Conservation (phyloP, 1,140 invertebrate species). For the Oreohelix idahoensis region DNA sequence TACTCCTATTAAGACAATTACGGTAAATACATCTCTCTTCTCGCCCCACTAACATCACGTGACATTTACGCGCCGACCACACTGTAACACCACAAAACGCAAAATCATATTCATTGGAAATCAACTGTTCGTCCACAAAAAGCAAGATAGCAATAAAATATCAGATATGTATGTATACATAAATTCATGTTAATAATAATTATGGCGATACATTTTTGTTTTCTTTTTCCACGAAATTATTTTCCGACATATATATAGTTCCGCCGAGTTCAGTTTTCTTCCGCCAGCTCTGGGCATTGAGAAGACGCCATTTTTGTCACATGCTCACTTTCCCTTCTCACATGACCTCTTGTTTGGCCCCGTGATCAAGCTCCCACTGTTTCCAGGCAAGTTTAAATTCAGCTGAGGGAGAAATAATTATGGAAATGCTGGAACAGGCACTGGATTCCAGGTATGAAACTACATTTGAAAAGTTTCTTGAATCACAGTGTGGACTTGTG, state of each 20-base stretch:
- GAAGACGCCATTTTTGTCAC: constrained; percentile 74
- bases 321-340: constrained; percentile 72
- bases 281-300: constrained; percentile 1
- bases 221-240: background rate
- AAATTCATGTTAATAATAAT: no score
- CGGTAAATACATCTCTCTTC: background rate
- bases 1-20: background rate
- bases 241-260: background rate
- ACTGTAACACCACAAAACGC: no score
- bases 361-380: constrained; percentile 73
- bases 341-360: constrained; percentile 75
- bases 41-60: constrained; percentile 7
- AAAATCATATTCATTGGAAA: no score
- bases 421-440: constrained; percentile 73
- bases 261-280: background rate
- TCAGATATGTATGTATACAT: no score
- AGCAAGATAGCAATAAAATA: no score
- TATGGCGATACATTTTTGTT: no score
- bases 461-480: background rate
- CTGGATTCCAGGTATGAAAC: constrained; percentile 70
- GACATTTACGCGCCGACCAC: background rate
- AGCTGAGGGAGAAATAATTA: constrained; percentile 58
- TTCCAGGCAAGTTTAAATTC: constrained; percentile 74
- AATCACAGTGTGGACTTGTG: background rate
- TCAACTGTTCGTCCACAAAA: no score